Conservation (phyloP, 1,140 invertebrate genomes). For the Oncopodura yosiiana region DNA sequence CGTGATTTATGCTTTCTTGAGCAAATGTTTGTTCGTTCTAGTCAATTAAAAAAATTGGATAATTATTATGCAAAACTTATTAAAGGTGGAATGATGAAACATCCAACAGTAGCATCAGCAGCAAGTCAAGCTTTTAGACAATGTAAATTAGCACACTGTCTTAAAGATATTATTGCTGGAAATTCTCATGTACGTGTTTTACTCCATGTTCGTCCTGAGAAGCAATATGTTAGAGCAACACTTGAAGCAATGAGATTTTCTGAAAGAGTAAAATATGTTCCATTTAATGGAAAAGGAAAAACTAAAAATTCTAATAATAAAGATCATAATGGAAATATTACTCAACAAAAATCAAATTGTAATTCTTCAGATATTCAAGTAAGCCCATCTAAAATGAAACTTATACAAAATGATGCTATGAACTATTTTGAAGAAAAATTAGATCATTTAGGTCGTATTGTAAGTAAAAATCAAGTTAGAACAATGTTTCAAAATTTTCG, state of each 20-base stretch:
- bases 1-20: slow-evolving; percentile 19
- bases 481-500: no score
- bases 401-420: neutral
- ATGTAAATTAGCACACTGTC: slow-evolving; percentile 25
- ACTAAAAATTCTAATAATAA: no score
- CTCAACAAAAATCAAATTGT: neutral
- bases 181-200: slow-evolving; percentile 20
- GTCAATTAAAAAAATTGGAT: slow-evolving; percentile 2
- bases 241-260: slow-evolving; percentile 22
- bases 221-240: neutral
- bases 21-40: slow-evolving; percentile 16
- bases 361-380: neutral
- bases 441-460: no score
- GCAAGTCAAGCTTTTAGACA: slow-evolving; percentile 21
- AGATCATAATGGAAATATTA: no score
- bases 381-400: neutral
- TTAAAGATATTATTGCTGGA: slow-evolving; percentile 20
- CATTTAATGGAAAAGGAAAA: neutral
- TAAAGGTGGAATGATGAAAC: neutral
- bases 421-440: neutral
- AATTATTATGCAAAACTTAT: slow-evolving; percentile 10
- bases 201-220: slow-evolving; percentile 23
- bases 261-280: slow-evolving; percentile 6
- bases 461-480: no score
- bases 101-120: neutral